These are phyloP conservation scores for Typhlomys cinereus DNA, from an alignment of 2,113 vertebrate species.

Conservation along the genomic window DNA sequence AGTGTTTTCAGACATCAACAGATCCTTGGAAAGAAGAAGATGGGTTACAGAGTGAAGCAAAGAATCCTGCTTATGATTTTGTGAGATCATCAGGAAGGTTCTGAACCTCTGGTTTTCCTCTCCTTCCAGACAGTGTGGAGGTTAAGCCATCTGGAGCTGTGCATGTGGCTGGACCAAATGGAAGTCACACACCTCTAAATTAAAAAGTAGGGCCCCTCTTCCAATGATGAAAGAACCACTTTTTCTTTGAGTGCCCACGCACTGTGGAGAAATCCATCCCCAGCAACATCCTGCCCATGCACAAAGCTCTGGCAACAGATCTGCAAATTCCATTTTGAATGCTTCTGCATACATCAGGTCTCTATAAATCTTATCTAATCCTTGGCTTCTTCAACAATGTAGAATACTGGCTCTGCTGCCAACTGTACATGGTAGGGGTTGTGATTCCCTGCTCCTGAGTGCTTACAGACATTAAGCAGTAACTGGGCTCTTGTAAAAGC, in stretches of 20 bases:
- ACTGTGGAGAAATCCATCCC: neutral
- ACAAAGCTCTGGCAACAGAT: constrained; percentile 26
- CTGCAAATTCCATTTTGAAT: constrained; percentile 53
- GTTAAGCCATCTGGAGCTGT: constrained; percentile 46
- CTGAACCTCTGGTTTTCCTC: constrained; percentile 50
- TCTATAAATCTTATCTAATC: constrained; percentile 72
- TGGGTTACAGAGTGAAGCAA: neutral
- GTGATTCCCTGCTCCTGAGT: constrained; percentile 50
- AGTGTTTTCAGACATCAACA: constrained; percentile 47
- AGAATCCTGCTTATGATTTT: neutral
- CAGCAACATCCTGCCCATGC: neutral
- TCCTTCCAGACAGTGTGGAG: neutral
- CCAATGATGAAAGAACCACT: constrained; percentile 34
- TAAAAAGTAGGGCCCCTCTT: neutral
- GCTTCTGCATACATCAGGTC: neutral
- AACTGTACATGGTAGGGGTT: neutral
- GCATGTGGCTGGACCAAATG: neutral
- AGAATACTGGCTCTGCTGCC: constrained; percentile 38
- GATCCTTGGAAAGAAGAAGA: constrained; percentile 30
- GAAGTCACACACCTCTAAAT: constrained; percentile 46
- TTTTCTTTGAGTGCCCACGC: neutral
- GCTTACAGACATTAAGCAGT: constrained; percentile 54
- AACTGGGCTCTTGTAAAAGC: constrained; percentile 70
- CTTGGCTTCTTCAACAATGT: constrained; percentile 55
- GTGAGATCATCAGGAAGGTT: constrained; percentile 4